Conservation (phyloP, 1,140 invertebrate species). For the Maniola jurtina region DNA sequence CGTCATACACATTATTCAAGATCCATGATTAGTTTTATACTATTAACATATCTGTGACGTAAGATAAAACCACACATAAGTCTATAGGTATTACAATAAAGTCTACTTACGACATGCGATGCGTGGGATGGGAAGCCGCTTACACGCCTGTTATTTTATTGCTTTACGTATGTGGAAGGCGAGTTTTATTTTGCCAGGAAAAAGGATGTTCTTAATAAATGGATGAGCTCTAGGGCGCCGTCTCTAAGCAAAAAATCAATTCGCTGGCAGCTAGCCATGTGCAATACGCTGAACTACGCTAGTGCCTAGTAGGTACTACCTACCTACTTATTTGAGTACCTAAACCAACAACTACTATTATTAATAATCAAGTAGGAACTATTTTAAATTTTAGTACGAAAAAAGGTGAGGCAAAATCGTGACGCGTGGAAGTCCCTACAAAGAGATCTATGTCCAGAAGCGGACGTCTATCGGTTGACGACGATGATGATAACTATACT, state of each 20-base stretch:
- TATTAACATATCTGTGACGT: neutral
- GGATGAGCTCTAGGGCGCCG: slow-evolving; percentile 35
- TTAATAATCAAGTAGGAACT: neutral
- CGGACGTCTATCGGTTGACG: no score
- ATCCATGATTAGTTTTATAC: neutral
- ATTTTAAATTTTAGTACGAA: neutral
- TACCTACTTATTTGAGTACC: no score
- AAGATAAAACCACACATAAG: slow-evolving; percentile 3
- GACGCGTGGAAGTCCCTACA: no score
- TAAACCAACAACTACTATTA: neutral
- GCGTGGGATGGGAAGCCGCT: slow-evolving; percentile 24
- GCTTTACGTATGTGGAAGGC: slow-evolving; percentile 26
- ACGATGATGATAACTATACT: no score
- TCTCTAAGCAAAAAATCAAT: slow-evolving; percentile 43
- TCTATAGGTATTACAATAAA: slow-evolving; percentile 20
- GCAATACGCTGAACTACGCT: slow-evolving; percentile 24
- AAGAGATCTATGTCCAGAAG: no score
- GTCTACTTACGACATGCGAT: slow-evolving; percentile 22
- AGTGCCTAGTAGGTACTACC: slow-evolving; percentile 21
- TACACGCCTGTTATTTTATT: slow-evolving; percentile 31
- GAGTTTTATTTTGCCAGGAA: slow-evolving; percentile 30
- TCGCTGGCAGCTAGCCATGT: slow-evolving; percentile 39
- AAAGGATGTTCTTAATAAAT: slow-evolving; percentile 37
- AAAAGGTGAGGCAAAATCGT: no score
- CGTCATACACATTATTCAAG: neutral